Percentiles rank a stretch among this genome's conserved stretches.
Conservation (phyloP, 2,113 vertebrate genomes). For the Melanotaenia duboulayi region DNA sequence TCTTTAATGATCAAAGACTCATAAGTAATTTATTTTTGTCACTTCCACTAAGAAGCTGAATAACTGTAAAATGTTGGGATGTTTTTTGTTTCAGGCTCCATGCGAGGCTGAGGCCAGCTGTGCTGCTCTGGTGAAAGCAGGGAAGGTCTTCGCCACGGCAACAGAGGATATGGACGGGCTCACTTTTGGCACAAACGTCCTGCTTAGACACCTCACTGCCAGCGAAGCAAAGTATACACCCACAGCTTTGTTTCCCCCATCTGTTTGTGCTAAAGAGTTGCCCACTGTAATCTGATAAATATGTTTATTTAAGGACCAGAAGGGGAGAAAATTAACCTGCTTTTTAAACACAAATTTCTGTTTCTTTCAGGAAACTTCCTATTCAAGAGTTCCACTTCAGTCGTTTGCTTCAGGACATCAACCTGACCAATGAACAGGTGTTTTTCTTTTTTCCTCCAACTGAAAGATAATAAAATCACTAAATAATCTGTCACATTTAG, state of each 20-base stretch:
- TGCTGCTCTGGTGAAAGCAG: slow-evolving; percentile 87
- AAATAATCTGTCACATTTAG: background rate
- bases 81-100: slow-evolving; percentile 81
- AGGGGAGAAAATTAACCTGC: too few species aligned
- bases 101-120: slow-evolving; percentile 97
- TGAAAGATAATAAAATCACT: background rate
- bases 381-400: slow-evolving; percentile 95
- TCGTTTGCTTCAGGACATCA: slow-evolving; percentile 89
- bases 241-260: background rate
- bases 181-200: slow-evolving; percentile 92
- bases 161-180: slow-evolving; percentile 98
- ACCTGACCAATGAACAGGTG: slow-evolving; percentile 88
- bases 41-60: too few species aligned
- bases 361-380: slow-evolving; percentile 88
- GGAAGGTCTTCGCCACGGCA: slow-evolving; percentile 93
- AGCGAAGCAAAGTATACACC: slow-evolving; percentile 91
- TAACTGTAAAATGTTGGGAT: background rate
- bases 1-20: too few species aligned
- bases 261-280: background rate
- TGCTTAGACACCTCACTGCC: slow-evolving; percentile 93
- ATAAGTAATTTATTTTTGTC: too few species aligned
- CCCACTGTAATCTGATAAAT: background rate
- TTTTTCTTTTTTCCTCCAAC: background rate
- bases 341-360: background rate
- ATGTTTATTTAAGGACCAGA: background rate